A percentile compares a stretch with the other conserved stretches of the same genome.
phyloP scores from a whole-genome alignment of 2,113 vertebrate genomes.

The Engraulis encrasicolus region DNA sequence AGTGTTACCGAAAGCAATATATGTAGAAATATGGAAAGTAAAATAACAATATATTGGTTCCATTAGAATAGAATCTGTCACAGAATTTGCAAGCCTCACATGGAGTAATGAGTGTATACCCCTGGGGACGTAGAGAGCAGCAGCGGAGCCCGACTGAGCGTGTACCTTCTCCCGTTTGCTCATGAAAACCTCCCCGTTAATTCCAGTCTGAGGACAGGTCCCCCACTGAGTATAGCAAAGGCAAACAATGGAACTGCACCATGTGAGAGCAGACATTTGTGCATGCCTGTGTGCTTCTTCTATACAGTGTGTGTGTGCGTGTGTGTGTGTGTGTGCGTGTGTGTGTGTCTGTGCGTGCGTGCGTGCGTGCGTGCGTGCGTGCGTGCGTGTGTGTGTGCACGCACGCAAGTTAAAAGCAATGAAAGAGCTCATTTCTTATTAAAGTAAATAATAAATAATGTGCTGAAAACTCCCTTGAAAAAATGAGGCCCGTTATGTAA shows the following conservation, averaged over 20 bases:
- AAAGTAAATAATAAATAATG: slow-evolving; percentile 12
- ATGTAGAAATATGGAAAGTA: too few relatives aligned
- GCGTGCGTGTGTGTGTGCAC: background rate
- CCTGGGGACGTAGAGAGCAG: background rate
- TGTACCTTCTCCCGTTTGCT: background rate
- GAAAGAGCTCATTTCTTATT: background rate
- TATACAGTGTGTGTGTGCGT: background rate
- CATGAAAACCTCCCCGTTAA: background rate
- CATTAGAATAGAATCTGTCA: background rate
- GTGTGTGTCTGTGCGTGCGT: background rate
- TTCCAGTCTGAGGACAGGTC: background rate
- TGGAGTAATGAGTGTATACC: background rate
- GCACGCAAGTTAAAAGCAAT: background rate
- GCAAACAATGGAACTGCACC: background rate
- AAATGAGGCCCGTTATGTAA: slow-evolving; percentile 58
- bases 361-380: background rate
- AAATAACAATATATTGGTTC: background rate
- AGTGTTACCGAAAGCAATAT: too few relatives aligned
- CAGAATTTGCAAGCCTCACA: background rate
- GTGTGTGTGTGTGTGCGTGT: background rate
- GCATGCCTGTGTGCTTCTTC: background rate
- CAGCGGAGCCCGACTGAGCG: too few relatives aligned
- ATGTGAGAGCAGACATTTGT: too few relatives aligned
- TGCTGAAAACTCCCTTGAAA: slow-evolving; percentile 35
- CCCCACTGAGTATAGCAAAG: background rate